Evolutionary conservation across 2,797 vertebrate species (phyloP).

Genomic region (Centroberyx gerrardi): DNA sequence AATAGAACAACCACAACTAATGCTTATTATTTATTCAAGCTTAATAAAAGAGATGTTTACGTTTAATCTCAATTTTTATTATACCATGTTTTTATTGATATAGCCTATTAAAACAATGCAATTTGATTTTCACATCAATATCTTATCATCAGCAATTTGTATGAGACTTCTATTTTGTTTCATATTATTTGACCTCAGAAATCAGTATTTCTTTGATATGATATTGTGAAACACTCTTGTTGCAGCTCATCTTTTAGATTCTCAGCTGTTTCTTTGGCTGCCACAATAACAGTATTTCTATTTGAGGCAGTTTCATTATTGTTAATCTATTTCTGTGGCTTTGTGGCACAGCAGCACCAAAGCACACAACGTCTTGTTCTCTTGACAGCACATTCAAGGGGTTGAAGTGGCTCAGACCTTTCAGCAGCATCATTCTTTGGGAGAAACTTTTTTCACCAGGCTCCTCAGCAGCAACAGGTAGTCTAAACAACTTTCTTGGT

Average conservation of each 20-base stretch:
- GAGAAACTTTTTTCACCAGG: not conserved
- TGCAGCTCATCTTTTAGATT: not conserved
- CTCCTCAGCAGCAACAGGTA: not conserved
- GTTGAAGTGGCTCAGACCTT: not conserved
- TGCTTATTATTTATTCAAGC: too few species aligned
- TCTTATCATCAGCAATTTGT: too few species aligned
- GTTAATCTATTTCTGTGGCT: not conserved
- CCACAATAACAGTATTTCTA: not conserved
- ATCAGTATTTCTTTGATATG: not conserved
- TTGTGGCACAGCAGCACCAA: not conserved
- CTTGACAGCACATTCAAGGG: not conserved
- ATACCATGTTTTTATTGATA: too few species aligned
- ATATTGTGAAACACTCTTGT: not conserved
- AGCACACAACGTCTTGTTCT: not conserved
- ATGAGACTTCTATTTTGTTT: too few species aligned
- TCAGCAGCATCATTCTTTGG: not conserved
- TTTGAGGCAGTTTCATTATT: slow-evolving; percentile 5
- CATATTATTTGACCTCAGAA: not conserved
- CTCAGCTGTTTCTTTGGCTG: not conserved
- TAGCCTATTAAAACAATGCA: too few species aligned
- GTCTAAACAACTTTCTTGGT: too few species aligned
- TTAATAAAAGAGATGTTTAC: too few species aligned
- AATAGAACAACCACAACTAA: too few species aligned
- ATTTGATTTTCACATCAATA: too few species aligned
- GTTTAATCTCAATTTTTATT: too few species aligned